These are phyloP conservation scores for Amphipoea lucens DNA, from an alignment of 2,888 invertebrate genomes.

Conservation along the genomic window DNA sequence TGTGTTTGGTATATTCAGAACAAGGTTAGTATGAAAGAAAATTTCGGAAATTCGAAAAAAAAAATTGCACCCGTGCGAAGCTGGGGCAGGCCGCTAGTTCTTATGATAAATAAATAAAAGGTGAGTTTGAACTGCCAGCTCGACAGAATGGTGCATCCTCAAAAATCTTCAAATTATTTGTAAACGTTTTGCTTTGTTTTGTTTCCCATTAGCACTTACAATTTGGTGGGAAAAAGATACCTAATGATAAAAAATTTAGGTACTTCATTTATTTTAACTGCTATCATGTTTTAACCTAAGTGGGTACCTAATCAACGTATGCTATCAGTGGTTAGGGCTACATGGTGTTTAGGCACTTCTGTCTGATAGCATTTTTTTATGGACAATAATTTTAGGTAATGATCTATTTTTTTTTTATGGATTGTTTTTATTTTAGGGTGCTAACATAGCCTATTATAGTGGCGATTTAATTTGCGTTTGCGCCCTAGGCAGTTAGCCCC, in stretches of 20 bases:
- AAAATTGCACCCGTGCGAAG: too few species aligned
- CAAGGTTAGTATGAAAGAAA: too few species aligned
- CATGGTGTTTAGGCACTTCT: background rate
- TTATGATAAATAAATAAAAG: conserved; percentile 3
- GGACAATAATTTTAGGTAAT: background rate
- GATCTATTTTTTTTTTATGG: background rate
- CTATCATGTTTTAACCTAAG: conserved; percentile 17
- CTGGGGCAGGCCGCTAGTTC: too few species aligned
- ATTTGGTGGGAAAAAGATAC: conserved; percentile 19
- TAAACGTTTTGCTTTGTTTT: conserved; percentile 22
- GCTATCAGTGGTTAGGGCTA: conserved; percentile 1
- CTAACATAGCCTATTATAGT: background rate
- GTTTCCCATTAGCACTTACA: conserved; percentile 13
- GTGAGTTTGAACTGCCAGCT: background rate
- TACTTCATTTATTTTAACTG: conserved; percentile 9
- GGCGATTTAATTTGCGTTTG: background rate
- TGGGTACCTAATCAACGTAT: conserved; percentile 7
- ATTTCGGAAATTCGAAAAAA: too few species aligned
- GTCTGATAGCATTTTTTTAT: background rate
- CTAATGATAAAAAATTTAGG: background rate
- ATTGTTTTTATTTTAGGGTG: background rate
- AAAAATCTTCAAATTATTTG: conserved; percentile 37
- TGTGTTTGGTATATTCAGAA: too few species aligned
- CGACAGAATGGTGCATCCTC: background rate
- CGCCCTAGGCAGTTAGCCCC: background rate